These are phyloP conservation scores for Hemicordylus capensis DNA, from an alignment of 2,113 vertebrate species.

Conservation along the genomic window DNA sequence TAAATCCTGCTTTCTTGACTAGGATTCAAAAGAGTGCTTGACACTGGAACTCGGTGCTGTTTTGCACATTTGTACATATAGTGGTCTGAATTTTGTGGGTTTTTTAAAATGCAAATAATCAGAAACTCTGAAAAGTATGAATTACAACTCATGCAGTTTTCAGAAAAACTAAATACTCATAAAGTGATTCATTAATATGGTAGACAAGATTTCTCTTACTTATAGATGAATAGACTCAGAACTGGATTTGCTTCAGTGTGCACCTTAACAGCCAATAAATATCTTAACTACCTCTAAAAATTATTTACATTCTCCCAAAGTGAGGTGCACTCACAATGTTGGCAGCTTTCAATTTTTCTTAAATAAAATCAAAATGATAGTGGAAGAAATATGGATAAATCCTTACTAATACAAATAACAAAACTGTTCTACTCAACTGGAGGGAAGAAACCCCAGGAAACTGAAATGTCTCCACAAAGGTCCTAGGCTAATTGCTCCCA, in stretches of 20 bases:
- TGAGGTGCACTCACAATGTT: background rate
- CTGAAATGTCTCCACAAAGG: background rate
- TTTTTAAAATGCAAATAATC: background rate
- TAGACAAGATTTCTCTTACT: background rate
- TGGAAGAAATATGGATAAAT: background rate
- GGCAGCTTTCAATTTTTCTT: background rate
- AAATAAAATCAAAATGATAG: background rate
- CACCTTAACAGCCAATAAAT: background rate
- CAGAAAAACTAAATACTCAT: background rate
- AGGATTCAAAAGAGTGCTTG: too few relatives aligned
- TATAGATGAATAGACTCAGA: background rate
- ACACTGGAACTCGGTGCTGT: too few relatives aligned
- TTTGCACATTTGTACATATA: too few relatives aligned
- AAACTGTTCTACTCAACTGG: background rate
- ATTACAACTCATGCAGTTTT: background rate
- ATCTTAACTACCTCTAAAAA: background rate
- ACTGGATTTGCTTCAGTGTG: background rate
- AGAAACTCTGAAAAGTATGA: background rate
- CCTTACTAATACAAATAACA: background rate
- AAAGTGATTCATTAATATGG: background rate
- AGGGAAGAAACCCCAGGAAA: background rate
- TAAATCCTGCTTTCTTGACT: too few relatives aligned
- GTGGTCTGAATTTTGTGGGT: background rate
- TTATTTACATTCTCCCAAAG: background rate
- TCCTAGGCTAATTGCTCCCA: background rate